These are phyloP conservation scores for Xerus inauris DNA, from an alignment of 2,113 vertebrate species.

Conservation along the genomic window DNA sequence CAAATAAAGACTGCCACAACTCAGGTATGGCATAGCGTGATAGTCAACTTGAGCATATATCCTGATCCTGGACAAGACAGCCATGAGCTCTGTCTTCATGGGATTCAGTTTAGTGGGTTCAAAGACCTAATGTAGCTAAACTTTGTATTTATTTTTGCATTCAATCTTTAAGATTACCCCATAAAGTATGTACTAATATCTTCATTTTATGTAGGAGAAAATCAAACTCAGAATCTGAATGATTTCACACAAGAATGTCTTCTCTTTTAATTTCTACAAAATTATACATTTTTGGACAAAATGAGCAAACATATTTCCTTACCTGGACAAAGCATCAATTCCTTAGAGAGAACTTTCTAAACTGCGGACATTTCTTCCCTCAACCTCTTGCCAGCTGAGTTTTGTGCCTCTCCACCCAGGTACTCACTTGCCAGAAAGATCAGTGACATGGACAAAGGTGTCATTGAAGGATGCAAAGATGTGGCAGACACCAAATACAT, in stretches of 20 bases:
- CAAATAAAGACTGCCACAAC: neutral
- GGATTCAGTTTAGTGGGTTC: neutral
- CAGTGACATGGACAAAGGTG: constrained; percentile 98
- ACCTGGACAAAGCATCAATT: neutral
- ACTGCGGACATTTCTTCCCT: neutral
- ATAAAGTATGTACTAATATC: neutral
- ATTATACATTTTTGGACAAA: neutral
- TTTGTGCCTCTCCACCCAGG: neutral
- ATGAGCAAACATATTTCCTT: neutral
- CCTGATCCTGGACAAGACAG: neutral
- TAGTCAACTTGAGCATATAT: neutral
- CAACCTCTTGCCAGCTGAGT: neutral
- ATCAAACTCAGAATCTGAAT: neutral
- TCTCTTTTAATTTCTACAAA: neutral
- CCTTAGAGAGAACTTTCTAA: neutral
- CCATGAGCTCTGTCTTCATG: neutral
- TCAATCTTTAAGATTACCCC: neutral
- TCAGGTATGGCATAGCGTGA: neutral
- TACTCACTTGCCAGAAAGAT: constrained; percentile 99
- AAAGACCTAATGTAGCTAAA: neutral
- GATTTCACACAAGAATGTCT: neutral
- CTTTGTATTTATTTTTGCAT: neutral
- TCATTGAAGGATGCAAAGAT: constrained; percentile 99
- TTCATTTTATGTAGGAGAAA: neutral
- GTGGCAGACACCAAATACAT: constrained; percentile 98